phyloP scores from a whole-genome alignment of 1,140 invertebrate genomes.

The Neoseiulus cucumeris region DNA sequence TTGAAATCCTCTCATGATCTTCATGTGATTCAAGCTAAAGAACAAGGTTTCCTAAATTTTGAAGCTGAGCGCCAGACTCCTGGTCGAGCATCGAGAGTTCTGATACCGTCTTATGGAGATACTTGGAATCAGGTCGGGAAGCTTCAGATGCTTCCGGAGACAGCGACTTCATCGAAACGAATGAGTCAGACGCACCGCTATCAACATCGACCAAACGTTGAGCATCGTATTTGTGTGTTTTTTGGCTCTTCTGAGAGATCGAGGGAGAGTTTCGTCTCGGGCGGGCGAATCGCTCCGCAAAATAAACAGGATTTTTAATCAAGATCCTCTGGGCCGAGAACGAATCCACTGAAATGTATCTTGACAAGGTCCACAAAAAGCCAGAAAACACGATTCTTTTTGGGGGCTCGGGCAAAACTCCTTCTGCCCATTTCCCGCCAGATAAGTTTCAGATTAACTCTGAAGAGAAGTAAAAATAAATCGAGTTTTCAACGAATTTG shows the following conservation, averaged over 20 bases:
- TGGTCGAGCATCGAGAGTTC: too few species aligned
- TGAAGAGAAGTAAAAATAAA: neutral
- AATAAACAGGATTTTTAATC: slow-evolving; percentile 2
- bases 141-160: neutral
- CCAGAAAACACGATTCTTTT: neutral
- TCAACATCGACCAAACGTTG: neutral
- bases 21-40: too few species aligned
- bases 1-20: too few species aligned
- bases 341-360: neutral
- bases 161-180: neutral
- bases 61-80: too few species aligned
- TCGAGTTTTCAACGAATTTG: neutral
- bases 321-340: neutral
- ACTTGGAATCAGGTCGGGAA: neutral
- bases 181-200: neutral
- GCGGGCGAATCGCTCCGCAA: neutral
- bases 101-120: neutral
- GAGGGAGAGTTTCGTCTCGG: neutral
- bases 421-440: too few species aligned
- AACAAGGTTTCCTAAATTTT: too few species aligned
- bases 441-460: neutral
- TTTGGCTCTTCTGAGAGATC: neutral
- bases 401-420: neutral
- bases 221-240: neutral
- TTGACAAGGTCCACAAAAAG: neutral